Conservation (phyloP, 2,113 vertebrate genomes). For the Plotosus lineatus region DNA sequence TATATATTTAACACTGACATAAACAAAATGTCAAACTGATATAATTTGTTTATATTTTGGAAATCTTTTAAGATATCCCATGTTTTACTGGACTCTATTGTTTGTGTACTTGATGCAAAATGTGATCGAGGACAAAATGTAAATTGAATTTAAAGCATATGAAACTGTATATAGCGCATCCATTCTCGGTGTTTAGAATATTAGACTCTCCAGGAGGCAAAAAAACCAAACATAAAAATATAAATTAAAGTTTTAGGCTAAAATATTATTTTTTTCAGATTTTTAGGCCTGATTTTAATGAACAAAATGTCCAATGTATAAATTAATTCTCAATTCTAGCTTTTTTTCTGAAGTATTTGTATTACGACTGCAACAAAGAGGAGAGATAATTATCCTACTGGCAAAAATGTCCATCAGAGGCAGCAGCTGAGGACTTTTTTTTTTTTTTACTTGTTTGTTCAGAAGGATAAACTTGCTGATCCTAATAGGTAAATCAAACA, state of each 20-base stretch:
- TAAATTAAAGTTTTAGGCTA: too few relatives aligned
- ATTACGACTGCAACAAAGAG: slow-evolving; percentile 10
- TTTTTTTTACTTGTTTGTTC: background rate
- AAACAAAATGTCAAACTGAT: background rate
- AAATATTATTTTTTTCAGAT: background rate
- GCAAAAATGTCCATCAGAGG: slow-evolving; percentile 3
- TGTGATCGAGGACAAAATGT: background rate
- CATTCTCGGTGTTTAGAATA: background rate
- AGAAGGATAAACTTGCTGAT: background rate
- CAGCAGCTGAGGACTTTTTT: background rate
- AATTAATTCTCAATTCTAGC: background rate
- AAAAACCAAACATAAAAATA: background rate
- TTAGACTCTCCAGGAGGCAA: background rate
- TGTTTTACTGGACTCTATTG: background rate
- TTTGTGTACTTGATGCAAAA: background rate
- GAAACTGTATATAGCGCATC: background rate
- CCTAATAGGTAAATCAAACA: background rate
- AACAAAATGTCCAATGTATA: too few relatives aligned
- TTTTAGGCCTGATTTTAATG: background rate
- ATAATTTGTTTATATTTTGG: background rate
- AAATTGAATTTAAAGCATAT: background rate
- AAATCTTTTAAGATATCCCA: background rate
- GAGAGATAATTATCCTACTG: slow-evolving; percentile 14
- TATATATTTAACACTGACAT: background rate
- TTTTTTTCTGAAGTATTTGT: slow-evolving; percentile 20